These are phyloP conservation scores for Drosophila bocki DNA, from an alignment of 1,140 invertebrate genomes.

Conservation along the genomic window DNA sequence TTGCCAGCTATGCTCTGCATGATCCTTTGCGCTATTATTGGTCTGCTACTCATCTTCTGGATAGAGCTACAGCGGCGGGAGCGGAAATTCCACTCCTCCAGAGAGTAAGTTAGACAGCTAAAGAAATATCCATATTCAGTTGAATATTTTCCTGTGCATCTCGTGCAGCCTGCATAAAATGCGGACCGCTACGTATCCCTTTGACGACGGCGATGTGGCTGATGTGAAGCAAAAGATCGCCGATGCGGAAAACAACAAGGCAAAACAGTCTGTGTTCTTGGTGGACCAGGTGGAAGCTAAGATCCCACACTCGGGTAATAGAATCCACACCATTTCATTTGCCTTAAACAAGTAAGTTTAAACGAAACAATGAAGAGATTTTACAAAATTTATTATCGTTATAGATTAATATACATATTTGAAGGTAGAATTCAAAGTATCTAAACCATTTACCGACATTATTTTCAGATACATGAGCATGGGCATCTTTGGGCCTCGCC, in stretches of 20 bases:
- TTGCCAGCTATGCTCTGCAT: constrained; percentile 57
- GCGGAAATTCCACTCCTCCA: constrained; percentile 57
- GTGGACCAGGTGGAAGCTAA: constrained; percentile 74
- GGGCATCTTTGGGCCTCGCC: constrained; percentile 67
- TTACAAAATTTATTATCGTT: background rate
- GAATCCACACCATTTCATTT: constrained; percentile 72
- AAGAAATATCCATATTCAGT: background rate
- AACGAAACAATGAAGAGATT: background rate
- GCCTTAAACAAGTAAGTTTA: constrained; percentile 68
- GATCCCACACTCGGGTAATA: constrained; percentile 38
- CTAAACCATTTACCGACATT: background rate
- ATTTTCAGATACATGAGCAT: constrained; percentile 66
- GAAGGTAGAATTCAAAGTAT: background rate
- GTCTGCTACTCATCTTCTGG: constrained; percentile 60
- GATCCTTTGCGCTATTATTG: constrained; percentile 28
- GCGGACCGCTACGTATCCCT: constrained; percentile 60
- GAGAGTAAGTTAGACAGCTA: constrained; percentile 54
- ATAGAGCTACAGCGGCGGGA: constrained; percentile 70
- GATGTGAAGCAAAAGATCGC: constrained; percentile 74
- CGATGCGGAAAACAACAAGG: constrained; percentile 58
- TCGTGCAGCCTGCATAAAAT: constrained; percentile 49
- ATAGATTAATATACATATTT: background rate
- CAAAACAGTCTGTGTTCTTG: constrained; percentile 66
- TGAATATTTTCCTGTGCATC: background rate
- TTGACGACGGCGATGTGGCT: constrained; percentile 75